These are phyloP conservation scores for Ceratosolen fusciceps DNA, from an alignment of 1,140 invertebrate species.

Conservation along the genomic window DNA sequence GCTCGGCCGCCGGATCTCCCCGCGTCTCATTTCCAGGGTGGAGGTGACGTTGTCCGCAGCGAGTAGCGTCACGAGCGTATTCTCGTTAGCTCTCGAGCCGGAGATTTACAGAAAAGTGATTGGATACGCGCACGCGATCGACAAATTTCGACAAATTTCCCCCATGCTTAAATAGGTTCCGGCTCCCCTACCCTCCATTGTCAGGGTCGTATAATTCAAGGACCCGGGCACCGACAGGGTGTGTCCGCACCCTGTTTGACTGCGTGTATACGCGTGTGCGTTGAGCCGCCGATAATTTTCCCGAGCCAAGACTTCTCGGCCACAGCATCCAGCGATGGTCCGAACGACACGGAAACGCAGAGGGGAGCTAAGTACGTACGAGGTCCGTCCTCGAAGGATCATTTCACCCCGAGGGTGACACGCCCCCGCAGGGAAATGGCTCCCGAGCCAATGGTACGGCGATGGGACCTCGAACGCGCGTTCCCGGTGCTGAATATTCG, in stretches of 20 bases:
- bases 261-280: too few relatives aligned
- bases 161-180: too few relatives aligned
- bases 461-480: neutral
- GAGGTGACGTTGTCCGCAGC: neutral
- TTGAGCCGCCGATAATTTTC: neutral
- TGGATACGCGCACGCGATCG: neutral
- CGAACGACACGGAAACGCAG: neutral
- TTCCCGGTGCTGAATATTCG: conserved; percentile 45
- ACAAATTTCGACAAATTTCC: too few relatives aligned
- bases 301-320: neutral
- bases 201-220: conserved; percentile 18
- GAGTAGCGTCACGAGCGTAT: neutral
- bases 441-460: neutral
- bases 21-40: neutral
- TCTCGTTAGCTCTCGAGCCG: neutral
- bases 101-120: neutral
- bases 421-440: neutral
- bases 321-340: neutral
- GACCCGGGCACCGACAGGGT: neutral
- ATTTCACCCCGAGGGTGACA: conserved; percentile 3
- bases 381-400: conserved; percentile 9
- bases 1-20: neutral
- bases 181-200: too few relatives aligned
- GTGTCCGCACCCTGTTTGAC: too few relatives aligned
- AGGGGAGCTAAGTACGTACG: too few relatives aligned